Base-by-base conservation (phyloP, 2,113 vertebrate species). In the Lipotes vexillifer region DNA sequence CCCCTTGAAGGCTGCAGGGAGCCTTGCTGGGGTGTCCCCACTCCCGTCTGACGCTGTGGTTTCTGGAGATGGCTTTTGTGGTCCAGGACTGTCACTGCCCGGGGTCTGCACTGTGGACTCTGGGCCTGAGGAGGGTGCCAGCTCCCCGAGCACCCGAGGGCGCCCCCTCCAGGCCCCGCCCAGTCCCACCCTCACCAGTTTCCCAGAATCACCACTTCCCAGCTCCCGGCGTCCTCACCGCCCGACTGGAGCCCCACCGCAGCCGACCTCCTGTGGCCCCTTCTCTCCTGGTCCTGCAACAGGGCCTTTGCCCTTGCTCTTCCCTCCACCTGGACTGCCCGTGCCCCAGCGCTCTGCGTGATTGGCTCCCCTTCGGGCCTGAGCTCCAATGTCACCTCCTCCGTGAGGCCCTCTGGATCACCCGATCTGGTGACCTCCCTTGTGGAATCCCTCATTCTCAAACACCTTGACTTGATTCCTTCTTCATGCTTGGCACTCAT, bases 71-170 rank as follows among this genome's bases (percentile, higher is more conserved):
- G 1, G 57, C 88, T 29, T 27, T 72, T 36, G 46, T 7, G 5
- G 27, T 55, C 61, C 6, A 0, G 29, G 49, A 36, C 3, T 1
- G 1, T 1, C 14, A 15, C 84, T 10, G 38, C 71, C 33, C 0
- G 0, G n/a, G 31, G 5, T n/a, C 81, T 29, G 29, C 31, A 3
- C 29, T 1, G 8, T 46, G 21, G 80, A 49, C 36, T 21, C 38
- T 8, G 11, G 75, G 61, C 57, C 75, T 27, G 31, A 46, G 68
- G 33, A 38, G 21, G 6, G 3, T 0, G 25, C 23, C 8, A 2
- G 31, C 13, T 61, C 61, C 36, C 27, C 29, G 7, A 8, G n/a
- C 46, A 17, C 33, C 49, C 27, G 14, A 59, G 29, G 20, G 33
- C 25, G 44, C n/a, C 3, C 20, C 49, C 57, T 69, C 74, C 33